Evolutionary conservation across 2,888 invertebrate genomes (phyloP).

Genomic region (Diaperis boleti): DNA sequence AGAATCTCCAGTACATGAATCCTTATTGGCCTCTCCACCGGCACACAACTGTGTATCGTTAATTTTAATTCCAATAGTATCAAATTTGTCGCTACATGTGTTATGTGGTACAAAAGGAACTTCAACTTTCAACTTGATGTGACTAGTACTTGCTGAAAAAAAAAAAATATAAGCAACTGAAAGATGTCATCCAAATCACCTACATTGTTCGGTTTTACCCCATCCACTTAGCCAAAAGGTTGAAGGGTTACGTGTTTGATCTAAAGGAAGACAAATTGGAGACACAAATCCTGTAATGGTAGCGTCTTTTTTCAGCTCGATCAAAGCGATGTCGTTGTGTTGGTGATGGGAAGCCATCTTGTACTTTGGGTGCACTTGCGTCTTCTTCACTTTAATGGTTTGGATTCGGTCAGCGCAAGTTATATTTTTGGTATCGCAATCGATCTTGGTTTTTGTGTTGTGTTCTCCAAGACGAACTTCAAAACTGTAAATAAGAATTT

Average conservation of each 20-base stretch:
- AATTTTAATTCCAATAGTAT: conserved; percentile 66
- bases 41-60: conserved; percentile 77
- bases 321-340: background rate
- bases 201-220: conserved; percentile 1
- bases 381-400: conserved; percentile 63
- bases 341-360: background rate
- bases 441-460: conserved; percentile 64
- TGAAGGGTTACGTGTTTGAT: background rate
- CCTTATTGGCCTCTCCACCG: conserved; percentile 76
- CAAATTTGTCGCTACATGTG: conserved; percentile 70
- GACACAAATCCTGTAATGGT: background rate
- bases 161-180: background rate
- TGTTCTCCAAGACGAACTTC: conserved; percentile 67
- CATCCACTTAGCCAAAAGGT: conserved; percentile 2
- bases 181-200: background rate
- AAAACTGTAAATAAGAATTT: too few relatives aligned
- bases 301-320: background rate
- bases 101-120: conserved; percentile 70
- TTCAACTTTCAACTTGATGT: conserved; percentile 73
- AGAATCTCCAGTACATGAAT: conserved; percentile 84
- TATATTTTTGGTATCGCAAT: conserved; percentile 64
- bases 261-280: background rate
- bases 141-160: conserved; percentile 44
- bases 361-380: conserved; percentile 49
- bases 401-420: conserved; percentile 65